Percentiles rank a stretch among this genome's conserved stretches.
Conservation (phyloP, 92 coral and sea anemone species). For the Porites evermanni region DNA sequence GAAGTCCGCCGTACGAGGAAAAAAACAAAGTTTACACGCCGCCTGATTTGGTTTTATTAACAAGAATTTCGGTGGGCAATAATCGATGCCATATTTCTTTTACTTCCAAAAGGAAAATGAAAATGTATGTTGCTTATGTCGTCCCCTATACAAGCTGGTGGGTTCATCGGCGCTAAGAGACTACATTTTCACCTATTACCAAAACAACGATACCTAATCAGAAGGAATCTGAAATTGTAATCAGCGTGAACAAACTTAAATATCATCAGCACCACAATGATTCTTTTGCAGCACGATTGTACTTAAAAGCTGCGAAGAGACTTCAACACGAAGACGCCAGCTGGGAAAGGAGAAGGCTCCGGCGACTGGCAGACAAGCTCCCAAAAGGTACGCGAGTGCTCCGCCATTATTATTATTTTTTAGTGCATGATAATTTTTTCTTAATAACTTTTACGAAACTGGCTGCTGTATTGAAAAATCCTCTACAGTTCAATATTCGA, state of each 20-base stretch:
- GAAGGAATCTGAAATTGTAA: constrained; percentile 11
- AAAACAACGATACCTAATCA: background rate
- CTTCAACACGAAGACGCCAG: background rate
- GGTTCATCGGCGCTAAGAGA: background rate
- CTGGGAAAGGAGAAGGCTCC: background rate
- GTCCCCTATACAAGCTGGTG: too few species aligned
- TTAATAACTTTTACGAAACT: too few species aligned
- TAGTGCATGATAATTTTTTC: too few species aligned
- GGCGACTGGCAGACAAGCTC: background rate
- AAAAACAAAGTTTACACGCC: background rate
- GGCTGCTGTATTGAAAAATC: too few species aligned
- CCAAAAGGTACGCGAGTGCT: background rate
- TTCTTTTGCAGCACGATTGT: constrained; percentile 1
- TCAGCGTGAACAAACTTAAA: background rate
- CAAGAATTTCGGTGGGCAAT: background rate
- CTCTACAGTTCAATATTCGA: too few species aligned
- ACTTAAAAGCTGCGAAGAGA: background rate
- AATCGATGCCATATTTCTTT: background rate
- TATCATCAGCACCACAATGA: background rate
- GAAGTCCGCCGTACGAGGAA: background rate
- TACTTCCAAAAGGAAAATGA: background rate
- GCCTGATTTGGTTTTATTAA: background rate
- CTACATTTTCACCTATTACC: constrained; percentile 1
- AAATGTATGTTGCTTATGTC: constrained; percentile 1
- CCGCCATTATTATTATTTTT: too few species aligned